Percentiles rank a stretch among this genome's conserved stretches.
Conservation (phyloP, 1,140 invertebrate genomes). For the Amyelois transitella region DNA sequence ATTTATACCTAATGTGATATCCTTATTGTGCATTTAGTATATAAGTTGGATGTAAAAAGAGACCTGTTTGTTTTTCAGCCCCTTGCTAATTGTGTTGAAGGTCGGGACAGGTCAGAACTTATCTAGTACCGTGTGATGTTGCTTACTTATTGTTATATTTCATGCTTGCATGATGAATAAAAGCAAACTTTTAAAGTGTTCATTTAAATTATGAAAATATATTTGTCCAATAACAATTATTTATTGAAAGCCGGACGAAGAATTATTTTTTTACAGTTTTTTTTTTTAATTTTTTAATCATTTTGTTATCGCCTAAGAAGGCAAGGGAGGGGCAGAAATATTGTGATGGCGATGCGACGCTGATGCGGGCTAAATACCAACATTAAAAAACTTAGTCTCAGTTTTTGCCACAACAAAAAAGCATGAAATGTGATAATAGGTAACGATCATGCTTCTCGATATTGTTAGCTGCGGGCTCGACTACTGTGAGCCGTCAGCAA, state of each 20-base stretch:
- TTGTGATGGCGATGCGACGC: too few species aligned
- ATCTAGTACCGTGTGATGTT: conserved; percentile 49
- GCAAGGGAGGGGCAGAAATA: too few species aligned
- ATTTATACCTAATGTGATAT: too few species aligned
- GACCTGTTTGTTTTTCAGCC: conserved; percentile 60
- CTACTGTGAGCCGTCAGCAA: neutral
- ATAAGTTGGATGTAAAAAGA: conserved; percentile 18
- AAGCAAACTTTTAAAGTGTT: too few species aligned
- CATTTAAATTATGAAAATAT: too few species aligned
- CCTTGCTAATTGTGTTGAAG: conserved; percentile 46
- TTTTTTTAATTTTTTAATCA: too few species aligned
- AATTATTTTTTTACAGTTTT: too few species aligned
- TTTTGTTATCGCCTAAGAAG: too few species aligned
- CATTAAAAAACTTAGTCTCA: too few species aligned
- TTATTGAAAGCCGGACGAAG: too few species aligned
- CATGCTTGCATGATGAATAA: neutral
- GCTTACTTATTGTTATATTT: conserved; percentile 36
- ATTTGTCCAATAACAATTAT: too few species aligned
- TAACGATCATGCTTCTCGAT: conserved; percentile 17
- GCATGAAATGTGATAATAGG: conserved; percentile 7
- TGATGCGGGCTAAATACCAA: too few species aligned
- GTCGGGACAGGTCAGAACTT: conserved; percentile 46
- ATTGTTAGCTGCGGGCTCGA: conserved; percentile 9
- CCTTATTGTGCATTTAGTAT: conserved; percentile 9
- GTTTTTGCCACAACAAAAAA: neutral